Evolutionary conservation across 2,797 vertebrate genomes (phyloP).

Genomic region (Anguilla pacifica): DNA sequence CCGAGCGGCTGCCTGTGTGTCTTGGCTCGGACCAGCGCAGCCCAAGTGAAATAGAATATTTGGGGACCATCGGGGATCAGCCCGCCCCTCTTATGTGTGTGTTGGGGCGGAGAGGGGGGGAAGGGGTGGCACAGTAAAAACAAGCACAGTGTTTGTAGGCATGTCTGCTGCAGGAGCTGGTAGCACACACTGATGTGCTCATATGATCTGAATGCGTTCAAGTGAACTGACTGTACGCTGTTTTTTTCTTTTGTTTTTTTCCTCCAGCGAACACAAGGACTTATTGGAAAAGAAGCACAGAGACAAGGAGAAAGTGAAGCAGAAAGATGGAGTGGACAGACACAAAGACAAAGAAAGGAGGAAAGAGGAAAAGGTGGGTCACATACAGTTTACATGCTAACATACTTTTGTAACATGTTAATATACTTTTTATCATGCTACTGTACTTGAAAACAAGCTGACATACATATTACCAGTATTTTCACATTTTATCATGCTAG

Average conservation of each 20-base stretch:
- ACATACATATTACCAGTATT: not conserved
- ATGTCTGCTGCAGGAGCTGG: not conserved
- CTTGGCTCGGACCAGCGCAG: not conserved
- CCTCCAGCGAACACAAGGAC: conserved; percentile 87
- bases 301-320: conserved; percentile 88
- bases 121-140: not conserved
- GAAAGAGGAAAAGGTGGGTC: conserved; percentile 87
- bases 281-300: conserved; percentile 91
- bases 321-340: conserved; percentile 88
- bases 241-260: not conserved
- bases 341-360: conserved; percentile 83
- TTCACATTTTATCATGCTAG: not conserved
- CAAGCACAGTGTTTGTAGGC: not conserved
- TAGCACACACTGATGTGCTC: not conserved
- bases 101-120: not conserved
- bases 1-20: not conserved
- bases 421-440: not conserved
- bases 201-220: not conserved
- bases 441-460: not conserved
- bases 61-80: not conserved
- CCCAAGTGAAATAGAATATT: not conserved
- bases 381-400: not conserved
- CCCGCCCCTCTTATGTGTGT: not conserved
- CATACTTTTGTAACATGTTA: not conserved
- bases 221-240: too few relatives aligned